These are phyloP conservation scores for Tenthredo mesomela DNA, from an alignment of 2,888 invertebrate genomes.

Conservation along the genomic window DNA sequence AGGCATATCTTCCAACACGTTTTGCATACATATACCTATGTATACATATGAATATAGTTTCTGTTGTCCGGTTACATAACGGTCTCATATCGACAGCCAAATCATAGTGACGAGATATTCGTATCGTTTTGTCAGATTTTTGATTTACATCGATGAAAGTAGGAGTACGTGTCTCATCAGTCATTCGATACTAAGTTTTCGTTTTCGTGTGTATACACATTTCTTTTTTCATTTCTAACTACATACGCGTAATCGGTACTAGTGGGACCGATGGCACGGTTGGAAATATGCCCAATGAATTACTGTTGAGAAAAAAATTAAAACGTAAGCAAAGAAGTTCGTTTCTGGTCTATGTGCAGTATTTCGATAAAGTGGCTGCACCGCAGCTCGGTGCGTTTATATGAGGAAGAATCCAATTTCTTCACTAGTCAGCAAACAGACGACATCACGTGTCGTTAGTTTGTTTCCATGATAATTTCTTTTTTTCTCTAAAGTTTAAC, in stretches of 20 bases:
- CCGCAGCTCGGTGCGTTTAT: slow-evolving; percentile 7
- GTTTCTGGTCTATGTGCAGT: background rate
- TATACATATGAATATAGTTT: background rate
- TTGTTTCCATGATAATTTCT: slow-evolving; percentile 1
- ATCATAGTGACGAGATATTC: background rate
- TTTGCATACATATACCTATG: background rate
- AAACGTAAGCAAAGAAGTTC: slow-evolving; percentile 10
- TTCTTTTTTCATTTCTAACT: background rate
- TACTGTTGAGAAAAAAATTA: background rate
- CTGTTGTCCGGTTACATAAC: slow-evolving; percentile 11
- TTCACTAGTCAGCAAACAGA: slow-evolving; percentile 27
- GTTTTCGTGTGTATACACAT: no score
- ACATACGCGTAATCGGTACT: background rate
- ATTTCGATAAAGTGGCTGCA: background rate
- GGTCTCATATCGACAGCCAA: slow-evolving; percentile 9
- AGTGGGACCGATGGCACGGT: background rate
- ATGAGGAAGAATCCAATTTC: slow-evolving; percentile 16
- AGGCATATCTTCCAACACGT: slow-evolving; percentile 11
- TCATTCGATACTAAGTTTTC: no score
- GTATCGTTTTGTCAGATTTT: background rate
- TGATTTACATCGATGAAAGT: background rate
- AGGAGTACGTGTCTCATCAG: background rate
- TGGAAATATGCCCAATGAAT: background rate
- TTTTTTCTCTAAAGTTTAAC: background rate
- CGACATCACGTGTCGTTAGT: slow-evolving; percentile 26